These are phyloP conservation scores for Zosterops hypoxanthus DNA, from an alignment of 2,113 vertebrate species.

Conservation along the genomic window DNA sequence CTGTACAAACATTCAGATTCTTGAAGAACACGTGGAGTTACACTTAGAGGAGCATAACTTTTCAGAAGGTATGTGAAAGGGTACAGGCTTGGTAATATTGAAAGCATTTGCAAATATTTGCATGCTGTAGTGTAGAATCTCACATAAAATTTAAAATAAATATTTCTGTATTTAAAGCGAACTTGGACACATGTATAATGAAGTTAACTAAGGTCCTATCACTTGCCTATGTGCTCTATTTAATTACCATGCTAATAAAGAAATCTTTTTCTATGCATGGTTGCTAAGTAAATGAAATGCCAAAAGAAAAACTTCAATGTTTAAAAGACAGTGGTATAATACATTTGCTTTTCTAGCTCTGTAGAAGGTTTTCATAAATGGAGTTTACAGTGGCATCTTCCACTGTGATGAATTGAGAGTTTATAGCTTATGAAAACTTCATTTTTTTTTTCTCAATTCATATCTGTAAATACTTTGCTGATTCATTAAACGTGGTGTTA, in stretches of 20 bases:
- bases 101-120: neutral
- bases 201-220: neutral
- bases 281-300: neutral
- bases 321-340: neutral
- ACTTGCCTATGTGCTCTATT: neutral
- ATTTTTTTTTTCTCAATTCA: neutral
- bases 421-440: neutral
- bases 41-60: conserved; percentile 80
- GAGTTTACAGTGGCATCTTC: neutral
- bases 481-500: accelerated
- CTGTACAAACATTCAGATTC: conserved; percentile 76
- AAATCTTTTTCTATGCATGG: neutral
- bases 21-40: conserved; percentile 89
- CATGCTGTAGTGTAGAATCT: neutral
- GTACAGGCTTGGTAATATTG: neutral
- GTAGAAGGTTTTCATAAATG: neutral
- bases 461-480: neutral
- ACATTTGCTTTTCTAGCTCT: neutral
- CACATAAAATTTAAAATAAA: neutral
- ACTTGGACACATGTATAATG: neutral
- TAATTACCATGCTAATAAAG: neutral
- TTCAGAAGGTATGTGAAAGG: conserved; percentile 68
- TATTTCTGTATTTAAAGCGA: neutral
- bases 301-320: neutral
- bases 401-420: neutral